A percentile compares a stretch with the other conserved stretches of the same genome.
These are phyloP conservation scores for Apeira syringaria DNA, from an alignment of 2,888 invertebrate species.

Conservation along the genomic window DNA sequence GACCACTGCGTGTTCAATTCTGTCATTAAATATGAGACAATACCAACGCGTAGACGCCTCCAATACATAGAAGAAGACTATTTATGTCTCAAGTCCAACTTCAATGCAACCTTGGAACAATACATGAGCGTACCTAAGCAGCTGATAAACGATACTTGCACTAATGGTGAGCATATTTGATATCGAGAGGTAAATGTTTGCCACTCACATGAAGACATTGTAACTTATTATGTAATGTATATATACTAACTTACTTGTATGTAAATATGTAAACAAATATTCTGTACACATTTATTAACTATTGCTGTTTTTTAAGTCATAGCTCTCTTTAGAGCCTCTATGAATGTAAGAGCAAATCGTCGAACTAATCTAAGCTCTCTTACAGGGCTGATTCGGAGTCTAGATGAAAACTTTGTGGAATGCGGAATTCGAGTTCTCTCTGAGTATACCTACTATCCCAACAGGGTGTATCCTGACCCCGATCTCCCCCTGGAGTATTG, in stretches of 20 bases:
- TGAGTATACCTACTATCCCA: conserved; percentile 68
- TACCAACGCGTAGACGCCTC: conserved; percentile 49
- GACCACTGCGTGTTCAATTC: conserved; percentile 73
- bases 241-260: no score
- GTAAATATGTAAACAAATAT: no score
- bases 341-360: no score
- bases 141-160: conserved; percentile 62
- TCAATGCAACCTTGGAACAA: conserved; percentile 64
- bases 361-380: no score
- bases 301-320: no score
- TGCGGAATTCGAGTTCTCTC: conserved; percentile 62
- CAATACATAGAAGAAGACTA: conserved; percentile 66
- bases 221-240: no score
- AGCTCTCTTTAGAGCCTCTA: no score
- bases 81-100: conserved; percentile 60
- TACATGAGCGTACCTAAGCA: conserved; percentile 65
- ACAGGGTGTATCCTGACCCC: conserved; percentile 35
- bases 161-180: conserved; percentile 50
- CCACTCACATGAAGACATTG: no score
- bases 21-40: conserved; percentile 66
- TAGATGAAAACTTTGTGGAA: conserved; percentile 52
- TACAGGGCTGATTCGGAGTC: conserved; percentile 56
- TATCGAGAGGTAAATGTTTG: no score
- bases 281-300: no score
- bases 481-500: conserved; percentile 65